Base-by-base conservation (phyloP, 2,888 invertebrate species). In the Megaustenia siamemsis region DNA sequence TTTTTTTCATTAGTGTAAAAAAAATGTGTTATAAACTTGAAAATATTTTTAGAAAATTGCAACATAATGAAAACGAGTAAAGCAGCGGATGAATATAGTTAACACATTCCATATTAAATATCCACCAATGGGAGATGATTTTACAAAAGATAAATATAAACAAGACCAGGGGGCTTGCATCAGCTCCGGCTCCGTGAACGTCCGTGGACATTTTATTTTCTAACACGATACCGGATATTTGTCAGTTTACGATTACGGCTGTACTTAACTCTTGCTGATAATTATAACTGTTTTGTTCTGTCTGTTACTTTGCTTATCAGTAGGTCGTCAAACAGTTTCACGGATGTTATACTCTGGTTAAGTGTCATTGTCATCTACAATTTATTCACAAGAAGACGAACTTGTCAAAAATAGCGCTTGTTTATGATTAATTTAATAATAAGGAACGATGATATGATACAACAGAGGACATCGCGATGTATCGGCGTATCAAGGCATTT, bases 121-220 rank as follows among this genome's bases (percentile, higher is more conserved):
- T 10, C 28, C 18, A 32, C 73, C 73, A 73, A 73, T 73, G 49
- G 35, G 18, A 73, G 45, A 15, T 32, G 49, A 0, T 28, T 35
- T 49, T 73, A 73, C 73, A 73, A 32, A 32, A 32, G 73, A 49
- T 73, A 73, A 73, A 73, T 73, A 73, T 73, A 73, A 73, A 73
- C 73, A 73, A 73, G 73, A 28, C 18, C 15, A 28, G 73, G 4
- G n/a, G 49, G 32, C 49, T 73, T 73, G 73, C 73, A 21, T 73
- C 73, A 49, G 28, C 73, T n/a, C 49, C n/a, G 15, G 15, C 49
- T 2, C 12, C 12, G 18, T 49, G 18, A 15, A 49, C 18, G 18
- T 66, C 35, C 2, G 2, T 32, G 28, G 71, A 8, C 73, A 18
- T 0, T 28, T 28, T 45, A 0, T 12, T 73, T 43, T 45, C 35